phyloP scores from a whole-genome alignment of 2,888 invertebrate genomes.

The Apotomis capreana region DNA sequence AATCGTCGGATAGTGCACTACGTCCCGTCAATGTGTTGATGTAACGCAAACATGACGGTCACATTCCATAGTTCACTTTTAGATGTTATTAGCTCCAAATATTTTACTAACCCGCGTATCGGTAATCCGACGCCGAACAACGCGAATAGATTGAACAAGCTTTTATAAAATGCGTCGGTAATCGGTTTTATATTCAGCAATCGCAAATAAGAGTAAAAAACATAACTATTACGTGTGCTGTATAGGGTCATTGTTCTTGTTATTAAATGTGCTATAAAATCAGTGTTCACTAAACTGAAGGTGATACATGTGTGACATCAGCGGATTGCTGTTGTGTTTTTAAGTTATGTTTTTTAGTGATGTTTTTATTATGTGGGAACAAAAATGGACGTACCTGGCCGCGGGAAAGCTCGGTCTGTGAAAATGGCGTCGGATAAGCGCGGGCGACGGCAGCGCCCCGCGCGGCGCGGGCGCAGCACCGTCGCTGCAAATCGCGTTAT shows the following conservation, averaged over 20 bases:
- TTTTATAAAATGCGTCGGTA: conserved; percentile 54
- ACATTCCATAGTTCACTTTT: conserved; percentile 76
- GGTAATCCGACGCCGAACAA: conserved; percentile 47
- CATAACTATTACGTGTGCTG: conserved; percentile 80
- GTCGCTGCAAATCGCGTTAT: conserved; percentile 77
- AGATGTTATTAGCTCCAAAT: conserved; percentile 72
- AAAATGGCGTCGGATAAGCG: conserved; percentile 80
- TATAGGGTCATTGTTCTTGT: conserved; percentile 75
- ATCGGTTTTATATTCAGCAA: conserved; percentile 63
- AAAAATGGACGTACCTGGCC: conserved; percentile 71
- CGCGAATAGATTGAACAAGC: conserved; percentile 47
- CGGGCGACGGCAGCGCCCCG: conserved; percentile 69
- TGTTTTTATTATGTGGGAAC: conserved; percentile 28
- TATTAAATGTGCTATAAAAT: conserved; percentile 55
- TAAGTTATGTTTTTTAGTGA: conserved; percentile 41
- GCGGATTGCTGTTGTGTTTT: conserved; percentile 11
- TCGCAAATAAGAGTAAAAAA: conserved; percentile 74
- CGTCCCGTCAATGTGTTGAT: conserved; percentile 72
- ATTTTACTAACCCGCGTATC: conserved; percentile 51
- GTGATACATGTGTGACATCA: conserved; percentile 44
- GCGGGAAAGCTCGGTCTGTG: conserved; percentile 80
- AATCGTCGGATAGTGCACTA: conserved; percentile 57
- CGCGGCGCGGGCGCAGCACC: conserved; percentile 71
- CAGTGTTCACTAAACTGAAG: conserved; percentile 37
- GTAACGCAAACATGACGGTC: conserved; percentile 82